phyloP scores from a whole-genome alignment of 2,797 vertebrate genomes.

The Lepilemur ruficaudatus region DNA sequence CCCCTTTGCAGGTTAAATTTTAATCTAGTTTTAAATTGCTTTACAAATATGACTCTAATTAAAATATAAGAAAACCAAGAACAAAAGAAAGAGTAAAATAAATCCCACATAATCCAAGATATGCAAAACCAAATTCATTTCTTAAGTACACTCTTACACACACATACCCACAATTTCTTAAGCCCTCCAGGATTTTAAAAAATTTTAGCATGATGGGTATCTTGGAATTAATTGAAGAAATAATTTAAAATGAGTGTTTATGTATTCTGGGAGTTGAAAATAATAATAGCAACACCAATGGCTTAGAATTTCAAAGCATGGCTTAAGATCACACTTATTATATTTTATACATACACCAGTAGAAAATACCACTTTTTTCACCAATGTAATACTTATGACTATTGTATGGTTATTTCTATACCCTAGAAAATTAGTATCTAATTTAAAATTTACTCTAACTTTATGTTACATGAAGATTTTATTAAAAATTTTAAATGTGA shows the following conservation, averaged over 20 bases:
- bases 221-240: slow-evolving; percentile 79
- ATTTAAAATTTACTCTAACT: slow-evolving; percentile 31
- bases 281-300: slow-evolving; percentile 37
- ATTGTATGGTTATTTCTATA: neutral
- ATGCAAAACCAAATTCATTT: slow-evolving; percentile 52
- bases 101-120: slow-evolving; percentile 24
- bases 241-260: slow-evolving; percentile 53
- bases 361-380: neutral
- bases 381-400: neutral
- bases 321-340: neutral
- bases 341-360: neutral
- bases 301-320: slow-evolving; percentile 46
- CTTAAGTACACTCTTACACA: slow-evolving; percentile 49
- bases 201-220: slow-evolving; percentile 58
- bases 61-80: slow-evolving; percentile 59
- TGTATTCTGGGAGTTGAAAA: slow-evolving; percentile 38
- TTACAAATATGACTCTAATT: slow-evolving; percentile 57
- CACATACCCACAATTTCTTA: slow-evolving; percentile 55
- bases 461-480: neutral
- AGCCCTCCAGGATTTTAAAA: slow-evolving; percentile 72
- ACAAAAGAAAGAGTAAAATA: slow-evolving; percentile 55
- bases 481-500: neutral
- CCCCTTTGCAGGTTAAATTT: slow-evolving; percentile 53
- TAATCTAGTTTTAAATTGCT: slow-evolving; percentile 66
- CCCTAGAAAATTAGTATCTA: neutral